phyloP scores from a whole-genome alignment of 1,140 invertebrate genomes.

The Nomia melanderi region DNA sequence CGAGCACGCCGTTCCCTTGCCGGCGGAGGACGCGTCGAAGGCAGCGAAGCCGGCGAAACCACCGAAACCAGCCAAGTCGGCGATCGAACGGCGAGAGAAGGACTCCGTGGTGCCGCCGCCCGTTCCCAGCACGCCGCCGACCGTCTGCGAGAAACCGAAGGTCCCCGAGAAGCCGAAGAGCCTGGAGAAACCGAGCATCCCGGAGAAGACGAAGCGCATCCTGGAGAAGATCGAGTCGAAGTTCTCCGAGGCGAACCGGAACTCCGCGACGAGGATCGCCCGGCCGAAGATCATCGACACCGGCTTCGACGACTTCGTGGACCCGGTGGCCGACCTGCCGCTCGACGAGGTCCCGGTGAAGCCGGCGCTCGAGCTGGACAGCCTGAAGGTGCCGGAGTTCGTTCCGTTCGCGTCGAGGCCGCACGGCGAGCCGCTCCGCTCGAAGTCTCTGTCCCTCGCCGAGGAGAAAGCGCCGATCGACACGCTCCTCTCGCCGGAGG shows the following conservation, averaged over 20 bases:
- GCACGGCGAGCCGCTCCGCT: constrained; percentile 76
- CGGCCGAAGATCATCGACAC: constrained; percentile 78
- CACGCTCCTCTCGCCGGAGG: constrained; percentile 76
- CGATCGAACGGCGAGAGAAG: neutral
- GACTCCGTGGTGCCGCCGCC: neutral
- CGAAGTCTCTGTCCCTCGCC: constrained; percentile 78
- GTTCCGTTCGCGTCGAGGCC: constrained; percentile 77
- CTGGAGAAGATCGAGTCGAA: constrained; percentile 78
- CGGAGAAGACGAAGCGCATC: constrained; percentile 78
- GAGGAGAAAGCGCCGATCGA: constrained; percentile 80
- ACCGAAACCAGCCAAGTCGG: too few relatives aligned
- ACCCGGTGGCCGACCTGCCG: constrained; percentile 79
- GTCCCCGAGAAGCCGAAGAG: constrained; percentile 62
- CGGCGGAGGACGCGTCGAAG: neutral
- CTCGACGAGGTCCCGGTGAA: constrained; percentile 79
- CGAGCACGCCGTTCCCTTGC: too few relatives aligned
- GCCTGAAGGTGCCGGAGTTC: constrained; percentile 79
- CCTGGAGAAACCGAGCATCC: constrained; percentile 77
- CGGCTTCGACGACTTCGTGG: constrained; percentile 78
- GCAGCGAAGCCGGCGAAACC: too few relatives aligned
- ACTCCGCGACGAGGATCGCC: constrained; percentile 67
- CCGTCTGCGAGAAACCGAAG: constrained; percentile 54
- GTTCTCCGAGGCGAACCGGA: constrained; percentile 73
- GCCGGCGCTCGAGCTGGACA: constrained; percentile 77
- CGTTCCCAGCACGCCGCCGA: neutral